These are phyloP conservation scores for Leptinotarsa peninsularis DNA, from an alignment of 2,888 invertebrate genomes.

Conservation along the genomic window DNA sequence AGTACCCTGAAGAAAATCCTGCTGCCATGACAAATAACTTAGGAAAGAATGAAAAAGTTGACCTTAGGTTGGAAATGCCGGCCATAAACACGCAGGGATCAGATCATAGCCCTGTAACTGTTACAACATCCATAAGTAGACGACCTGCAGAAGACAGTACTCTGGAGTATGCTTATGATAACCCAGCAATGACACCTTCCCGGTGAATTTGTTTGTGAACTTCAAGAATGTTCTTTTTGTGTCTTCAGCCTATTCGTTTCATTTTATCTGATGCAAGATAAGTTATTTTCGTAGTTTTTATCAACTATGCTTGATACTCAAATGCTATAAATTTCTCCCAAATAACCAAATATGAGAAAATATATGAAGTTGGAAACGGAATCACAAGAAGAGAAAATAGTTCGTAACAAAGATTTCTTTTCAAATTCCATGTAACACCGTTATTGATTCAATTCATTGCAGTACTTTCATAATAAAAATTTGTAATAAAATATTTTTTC, in stretches of 20 bases:
- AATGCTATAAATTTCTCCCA: no score
- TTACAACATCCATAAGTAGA: constrained; percentile 78
- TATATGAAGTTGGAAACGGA: no score
- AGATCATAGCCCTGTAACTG: constrained; percentile 68
- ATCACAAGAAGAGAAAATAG: no score
- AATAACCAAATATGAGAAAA: no score
- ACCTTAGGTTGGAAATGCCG: constrained; percentile 56
- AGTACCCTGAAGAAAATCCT: constrained; percentile 26
- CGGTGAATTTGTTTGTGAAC: constrained; percentile 20
- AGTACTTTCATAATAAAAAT: no score
- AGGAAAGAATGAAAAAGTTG: constrained; percentile 29
- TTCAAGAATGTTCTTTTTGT: background rate
- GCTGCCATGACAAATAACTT: constrained; percentile 9
- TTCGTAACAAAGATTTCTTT: no score
- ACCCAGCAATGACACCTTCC: constrained; percentile 73
- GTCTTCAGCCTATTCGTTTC: background rate
- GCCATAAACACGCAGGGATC: constrained; percentile 52
- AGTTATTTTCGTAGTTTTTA: no score
- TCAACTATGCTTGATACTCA: no score
- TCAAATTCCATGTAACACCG: no score
- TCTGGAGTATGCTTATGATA: constrained; percentile 83
- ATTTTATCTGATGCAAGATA: no score
- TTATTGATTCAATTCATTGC: no score
- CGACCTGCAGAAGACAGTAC: constrained; percentile 82
- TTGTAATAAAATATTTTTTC: no score